phyloP scores from a whole-genome alignment of 2,797 vertebrate species.

The Artibeus lituratus region DNA sequence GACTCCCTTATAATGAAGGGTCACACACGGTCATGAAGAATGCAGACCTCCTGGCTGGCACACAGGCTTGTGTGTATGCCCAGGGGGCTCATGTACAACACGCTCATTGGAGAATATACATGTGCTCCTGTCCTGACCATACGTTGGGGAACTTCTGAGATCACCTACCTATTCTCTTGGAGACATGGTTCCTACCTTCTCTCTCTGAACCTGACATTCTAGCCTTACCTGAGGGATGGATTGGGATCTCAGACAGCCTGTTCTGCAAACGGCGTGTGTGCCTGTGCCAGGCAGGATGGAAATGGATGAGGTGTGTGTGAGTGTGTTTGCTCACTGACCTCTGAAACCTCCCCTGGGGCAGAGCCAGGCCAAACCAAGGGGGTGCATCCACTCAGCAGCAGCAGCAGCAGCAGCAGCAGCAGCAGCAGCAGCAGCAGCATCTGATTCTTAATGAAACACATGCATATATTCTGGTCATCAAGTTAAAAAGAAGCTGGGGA shows the following conservation, averaged over 20 bases:
- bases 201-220: background rate
- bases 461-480: accelerated
- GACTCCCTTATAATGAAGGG: background rate
- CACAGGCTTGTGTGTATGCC: accelerated
- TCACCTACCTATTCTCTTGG: background rate
- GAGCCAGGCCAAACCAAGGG: background rate
- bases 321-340: background rate
- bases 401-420: no score
- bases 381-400: no score
- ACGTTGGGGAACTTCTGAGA: background rate
- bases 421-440: no score
- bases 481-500: background rate
- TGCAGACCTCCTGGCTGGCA: background rate
- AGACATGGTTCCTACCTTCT: background rate
- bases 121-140: accelerated
- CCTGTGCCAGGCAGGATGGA: accelerated
- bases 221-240: background rate
- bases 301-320: accelerated
- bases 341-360: background rate
- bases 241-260: background rate
- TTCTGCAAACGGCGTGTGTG: background rate
- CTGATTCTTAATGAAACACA: accelerated
- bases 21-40: background rate
- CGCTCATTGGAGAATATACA: background rate
- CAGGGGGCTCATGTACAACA: background rate